Evolutionary conservation across 1,140 invertebrate species (phyloP).

Genomic region (Drosophila bocqueti): DNA sequence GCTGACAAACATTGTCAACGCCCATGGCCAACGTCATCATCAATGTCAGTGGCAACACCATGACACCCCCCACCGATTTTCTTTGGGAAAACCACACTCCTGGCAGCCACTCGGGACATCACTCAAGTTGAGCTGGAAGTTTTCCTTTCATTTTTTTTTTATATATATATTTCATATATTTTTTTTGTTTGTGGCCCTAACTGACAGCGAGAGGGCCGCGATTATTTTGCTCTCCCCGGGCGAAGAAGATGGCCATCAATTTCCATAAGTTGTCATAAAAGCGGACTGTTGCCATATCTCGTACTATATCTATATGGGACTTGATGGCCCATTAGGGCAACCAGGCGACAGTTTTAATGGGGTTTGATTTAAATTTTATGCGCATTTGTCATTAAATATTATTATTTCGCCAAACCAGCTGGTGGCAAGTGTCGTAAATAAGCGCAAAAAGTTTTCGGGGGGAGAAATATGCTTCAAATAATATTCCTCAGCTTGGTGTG

Average conservation of each 20-base stretch:
- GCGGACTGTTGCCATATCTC: conserved; percentile 66
- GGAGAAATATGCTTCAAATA: not conserved
- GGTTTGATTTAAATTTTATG: conserved; percentile 77
- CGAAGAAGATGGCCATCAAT: conserved; percentile 68
- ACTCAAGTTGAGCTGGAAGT: conserved; percentile 69
- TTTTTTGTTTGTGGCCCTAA: conserved; percentile 17
- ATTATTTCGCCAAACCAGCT: conserved; percentile 63
- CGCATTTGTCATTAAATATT: conserved; percentile 77
- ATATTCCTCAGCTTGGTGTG: not conserved
- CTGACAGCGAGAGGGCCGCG: conserved; percentile 35
- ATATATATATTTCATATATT: not conserved
- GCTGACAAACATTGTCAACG: conserved; percentile 79
- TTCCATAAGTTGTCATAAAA: conserved; percentile 80
- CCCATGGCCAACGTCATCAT: conserved; percentile 76
- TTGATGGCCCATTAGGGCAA: conserved; percentile 61
- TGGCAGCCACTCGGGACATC: conserved; percentile 40
- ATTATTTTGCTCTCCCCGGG: conserved; percentile 50
- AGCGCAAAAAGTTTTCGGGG: conserved; percentile 21
- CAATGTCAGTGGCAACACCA: conserved; percentile 65
- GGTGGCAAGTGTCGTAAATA: conserved; percentile 43
- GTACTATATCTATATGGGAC: conserved; percentile 41
- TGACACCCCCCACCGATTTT: not conserved
- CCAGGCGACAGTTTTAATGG: conserved; percentile 67
- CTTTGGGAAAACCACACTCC: not conserved
- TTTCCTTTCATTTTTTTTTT: conserved; percentile 48